Conservation (phyloP, 1,140 invertebrate genomes). For the Pseudomyrmex pallidus region DNA sequence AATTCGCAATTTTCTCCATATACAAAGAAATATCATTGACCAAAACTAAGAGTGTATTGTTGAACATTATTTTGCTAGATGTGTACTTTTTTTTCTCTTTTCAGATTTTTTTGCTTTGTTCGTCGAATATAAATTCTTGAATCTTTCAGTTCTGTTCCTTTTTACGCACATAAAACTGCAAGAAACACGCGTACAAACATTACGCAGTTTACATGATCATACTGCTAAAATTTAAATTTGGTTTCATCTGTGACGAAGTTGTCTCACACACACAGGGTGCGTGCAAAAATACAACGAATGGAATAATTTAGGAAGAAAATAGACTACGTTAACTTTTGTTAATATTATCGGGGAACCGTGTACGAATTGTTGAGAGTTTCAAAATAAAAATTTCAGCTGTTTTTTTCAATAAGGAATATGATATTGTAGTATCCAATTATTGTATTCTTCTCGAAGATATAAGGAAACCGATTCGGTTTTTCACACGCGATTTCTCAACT, state of each 20-base stretch:
- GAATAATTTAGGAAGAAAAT: neutral
- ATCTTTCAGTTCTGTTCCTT: conserved; percentile 23
- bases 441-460: conserved; percentile 4
- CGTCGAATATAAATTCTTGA: neutral
- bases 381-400: conserved; percentile 8
- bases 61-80: conserved; percentile 6
- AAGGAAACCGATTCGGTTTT: neutral
- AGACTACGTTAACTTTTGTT: conserved; percentile 12
- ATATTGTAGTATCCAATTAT: neutral
- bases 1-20: conserved; percentile 1
- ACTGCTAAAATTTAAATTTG: conserved; percentile 14
- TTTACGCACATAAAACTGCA: conserved; percentile 51
- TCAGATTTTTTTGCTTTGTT: conserved; percentile 1
- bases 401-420: conserved; percentile 16
- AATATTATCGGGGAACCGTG: neutral
- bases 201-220: conserved; percentile 9
- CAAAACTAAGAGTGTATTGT: conserved; percentile 8
- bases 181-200: conserved; percentile 28
- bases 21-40: conserved; percentile 33
- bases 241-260: conserved; percentile 13
- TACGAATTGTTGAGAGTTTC: neutral
- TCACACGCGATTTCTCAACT: neutral
- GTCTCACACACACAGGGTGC: conserved; percentile 39
- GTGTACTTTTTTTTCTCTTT: neutral
- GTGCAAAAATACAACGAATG: conserved; percentile 42